Evolutionary conservation across 2,797 vertebrate genomes (phyloP).

Genomic region (Vipera latastei): DNA sequence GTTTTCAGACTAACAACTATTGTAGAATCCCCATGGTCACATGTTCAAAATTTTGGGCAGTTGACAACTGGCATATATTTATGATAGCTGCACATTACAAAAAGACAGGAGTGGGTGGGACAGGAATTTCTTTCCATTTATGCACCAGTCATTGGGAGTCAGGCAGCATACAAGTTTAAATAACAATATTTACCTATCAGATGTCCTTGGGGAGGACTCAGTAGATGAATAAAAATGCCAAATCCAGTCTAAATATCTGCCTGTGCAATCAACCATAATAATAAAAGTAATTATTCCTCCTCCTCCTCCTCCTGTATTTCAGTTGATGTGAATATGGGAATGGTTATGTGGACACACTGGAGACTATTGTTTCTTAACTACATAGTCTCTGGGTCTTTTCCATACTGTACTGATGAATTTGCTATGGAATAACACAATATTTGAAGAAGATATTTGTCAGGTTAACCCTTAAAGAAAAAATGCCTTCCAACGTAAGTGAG

Average conservation of each 20-base stretch:
- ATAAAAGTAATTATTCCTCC: background rate
- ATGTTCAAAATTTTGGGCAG: background rate
- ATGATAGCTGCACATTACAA: background rate
- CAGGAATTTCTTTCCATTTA: background rate
- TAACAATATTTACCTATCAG: background rate
- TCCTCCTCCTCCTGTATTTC: background rate
- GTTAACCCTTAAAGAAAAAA: background rate
- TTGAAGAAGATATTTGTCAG: background rate
- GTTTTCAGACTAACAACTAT: background rate
- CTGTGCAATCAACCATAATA: background rate
- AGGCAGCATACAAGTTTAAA: background rate
- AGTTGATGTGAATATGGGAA: background rate
- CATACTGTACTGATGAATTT: background rate
- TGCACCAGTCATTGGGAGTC: background rate
- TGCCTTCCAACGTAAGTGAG: background rate
- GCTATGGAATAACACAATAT: background rate
- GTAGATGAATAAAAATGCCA: background rate
- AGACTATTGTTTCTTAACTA: background rate
- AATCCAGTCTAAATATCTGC: background rate
- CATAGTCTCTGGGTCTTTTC: background rate
- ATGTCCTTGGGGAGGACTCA: background rate
- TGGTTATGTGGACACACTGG: background rate
- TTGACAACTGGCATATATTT: background rate
- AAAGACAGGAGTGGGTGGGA: background rate
- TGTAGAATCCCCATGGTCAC: background rate